These are phyloP conservation scores for Canis aureus DNA, from an alignment of 2,113 vertebrate species.

Conservation along the genomic window DNA sequence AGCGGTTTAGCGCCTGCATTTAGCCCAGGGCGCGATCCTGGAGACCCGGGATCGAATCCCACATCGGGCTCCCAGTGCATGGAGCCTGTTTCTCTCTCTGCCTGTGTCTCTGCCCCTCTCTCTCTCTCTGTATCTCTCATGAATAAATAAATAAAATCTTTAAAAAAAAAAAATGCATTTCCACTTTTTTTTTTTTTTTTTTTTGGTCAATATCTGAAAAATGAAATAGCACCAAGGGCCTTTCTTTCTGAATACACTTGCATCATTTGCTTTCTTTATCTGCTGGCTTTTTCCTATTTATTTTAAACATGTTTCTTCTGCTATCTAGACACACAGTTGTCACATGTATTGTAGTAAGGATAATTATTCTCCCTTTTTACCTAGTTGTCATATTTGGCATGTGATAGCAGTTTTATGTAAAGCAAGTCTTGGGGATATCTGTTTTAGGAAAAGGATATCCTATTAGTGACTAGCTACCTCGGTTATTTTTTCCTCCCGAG, in stretches of 20 bases:
- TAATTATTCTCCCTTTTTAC: conserved; percentile 54
- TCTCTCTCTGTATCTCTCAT: no score
- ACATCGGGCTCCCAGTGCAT: no score
- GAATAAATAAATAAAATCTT: no score
- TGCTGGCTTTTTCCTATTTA: neutral
- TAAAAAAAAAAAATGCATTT: no score
- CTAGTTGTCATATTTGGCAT: conserved; percentile 44
- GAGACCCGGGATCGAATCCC: no score
- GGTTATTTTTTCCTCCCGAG: neutral
- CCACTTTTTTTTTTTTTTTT: neutral
- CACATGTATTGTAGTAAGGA: neutral
- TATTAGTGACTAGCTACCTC: neutral
- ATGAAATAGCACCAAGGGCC: neutral
- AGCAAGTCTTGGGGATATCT: neutral
- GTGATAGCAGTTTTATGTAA: conserved; percentile 18
- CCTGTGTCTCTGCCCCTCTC: no score
- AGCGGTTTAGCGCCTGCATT: no score
- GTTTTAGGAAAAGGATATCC: conserved; percentile 32
- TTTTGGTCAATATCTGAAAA: neutral
- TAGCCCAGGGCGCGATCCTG: no score
- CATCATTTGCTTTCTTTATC: neutral
- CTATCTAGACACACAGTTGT: neutral
- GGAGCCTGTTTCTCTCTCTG: no score
- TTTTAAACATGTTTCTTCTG: neutral
- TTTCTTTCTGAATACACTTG: conserved; percentile 29